Evolutionary conservation across 1,140 invertebrate genomes (phyloP), one percentile per base, ranked within the genome.

Genomic region (Drosophila serrata): DNA sequence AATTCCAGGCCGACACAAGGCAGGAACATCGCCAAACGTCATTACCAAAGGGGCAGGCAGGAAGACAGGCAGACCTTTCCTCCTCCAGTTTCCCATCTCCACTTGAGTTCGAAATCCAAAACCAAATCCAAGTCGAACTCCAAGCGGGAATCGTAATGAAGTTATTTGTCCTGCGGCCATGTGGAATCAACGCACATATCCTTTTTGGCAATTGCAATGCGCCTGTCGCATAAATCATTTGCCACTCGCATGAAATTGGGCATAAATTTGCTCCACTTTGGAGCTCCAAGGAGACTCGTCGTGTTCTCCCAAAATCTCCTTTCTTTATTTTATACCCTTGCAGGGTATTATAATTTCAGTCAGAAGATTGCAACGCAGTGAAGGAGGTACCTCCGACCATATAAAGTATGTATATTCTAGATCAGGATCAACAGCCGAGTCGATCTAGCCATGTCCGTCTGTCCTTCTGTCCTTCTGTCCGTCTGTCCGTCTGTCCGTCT

Each of bases 221-320:
- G 73, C 77, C 85, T 90, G 85, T 90, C 85, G 85, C 85, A 90
- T 90, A 90, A 90, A 90, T 90, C 85, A 90, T 90, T 90, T 85
- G 81, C 81, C 81, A 90, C 78, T 90, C 85, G 85, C 85, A 90
- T 90, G 85, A 90, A 90, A 90, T 90, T 90, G 85, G 81, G 85
- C 85, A 90, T 90, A 90, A 90, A 90, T 90, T 90, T 90, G 85
- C 85, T 90, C 85, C 85, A 90, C 85, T 90, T 90, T 90, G 85
- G 48, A 31, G 73, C 62, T 43, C 42, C 43, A 69, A 79, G 60
- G 53, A 29, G 46, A 59, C 53, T 70, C 39, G 45, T 55, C 51
- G 15, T 31, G 24, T 49, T 39, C 27, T 15, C 17, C 8, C 57
- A 12, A 31, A 31, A 51, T 51, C 60, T 13, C 56, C 48, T 46